Conservation (phyloP, 1,140 invertebrate species). For the Heterodera carotae region DNA sequence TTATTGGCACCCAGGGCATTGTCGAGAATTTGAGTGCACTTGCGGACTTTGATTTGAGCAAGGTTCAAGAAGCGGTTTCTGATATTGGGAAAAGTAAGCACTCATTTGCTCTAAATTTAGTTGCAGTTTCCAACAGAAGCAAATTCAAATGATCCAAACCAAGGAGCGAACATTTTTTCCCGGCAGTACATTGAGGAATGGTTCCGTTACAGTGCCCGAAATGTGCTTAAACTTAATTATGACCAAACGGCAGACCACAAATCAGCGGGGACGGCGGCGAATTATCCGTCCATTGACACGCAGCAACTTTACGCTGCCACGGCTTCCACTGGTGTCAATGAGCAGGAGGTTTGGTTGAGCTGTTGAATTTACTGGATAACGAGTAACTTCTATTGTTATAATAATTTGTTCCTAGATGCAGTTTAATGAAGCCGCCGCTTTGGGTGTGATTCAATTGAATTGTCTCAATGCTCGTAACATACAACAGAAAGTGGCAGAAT, state of each 20-base stretch:
- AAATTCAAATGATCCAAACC: neutral
- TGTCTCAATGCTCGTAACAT: slow-evolving; percentile 48
- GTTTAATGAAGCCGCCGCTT: slow-evolving; percentile 29
- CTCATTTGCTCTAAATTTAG: neutral
- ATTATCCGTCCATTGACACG: neutral
- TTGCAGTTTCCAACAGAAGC: slow-evolving; percentile 27
- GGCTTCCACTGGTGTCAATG: neutral
- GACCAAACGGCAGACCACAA: slow-evolving; percentile 24
- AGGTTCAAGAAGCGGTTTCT: no score
- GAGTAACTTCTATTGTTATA: no score
- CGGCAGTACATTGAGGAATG: slow-evolving; percentile 46
- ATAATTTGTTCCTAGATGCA: neutral
- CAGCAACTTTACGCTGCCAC: neutral
- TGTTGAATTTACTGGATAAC: neutral
- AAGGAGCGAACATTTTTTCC: slow-evolving; percentile 31
- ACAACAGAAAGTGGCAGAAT: slow-evolving; percentile 47
- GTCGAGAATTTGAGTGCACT: slow-evolving; percentile 25
- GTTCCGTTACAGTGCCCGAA: slow-evolving; percentile 41
- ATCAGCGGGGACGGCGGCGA: slow-evolving; percentile 22
- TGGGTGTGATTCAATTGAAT: slow-evolving; percentile 43
- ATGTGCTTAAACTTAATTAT: slow-evolving; percentile 36
- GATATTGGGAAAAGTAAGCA: neutral
- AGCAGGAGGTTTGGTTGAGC: neutral
- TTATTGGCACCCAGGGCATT: slow-evolving; percentile 17
- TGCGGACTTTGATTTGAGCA: slow-evolving; percentile 29